Evolutionary conservation across 1,140 invertebrate species (phyloP).

Genomic region (Coboldia fuscipes): DNA sequence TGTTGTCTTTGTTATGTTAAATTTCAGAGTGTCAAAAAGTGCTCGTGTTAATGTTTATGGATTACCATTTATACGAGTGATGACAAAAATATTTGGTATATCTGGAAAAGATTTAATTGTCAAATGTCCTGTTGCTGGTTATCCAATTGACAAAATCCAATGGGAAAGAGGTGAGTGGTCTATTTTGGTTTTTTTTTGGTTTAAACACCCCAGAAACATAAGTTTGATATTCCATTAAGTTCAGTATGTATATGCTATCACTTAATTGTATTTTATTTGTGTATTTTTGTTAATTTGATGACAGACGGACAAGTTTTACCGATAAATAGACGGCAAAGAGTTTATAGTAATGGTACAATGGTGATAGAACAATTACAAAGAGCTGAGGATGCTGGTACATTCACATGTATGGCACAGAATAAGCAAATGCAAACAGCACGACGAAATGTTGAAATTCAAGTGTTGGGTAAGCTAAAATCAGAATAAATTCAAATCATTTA

Average conservation of each 20-base stretch:
- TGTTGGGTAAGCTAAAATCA: conserved; percentile 38
- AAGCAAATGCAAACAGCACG: conserved; percentile 56
- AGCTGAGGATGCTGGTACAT: conserved; percentile 57
- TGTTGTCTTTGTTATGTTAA: not conserved
- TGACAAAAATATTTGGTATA: conserved; percentile 78
- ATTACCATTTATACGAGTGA: conserved; percentile 66
- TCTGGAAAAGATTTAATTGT: conserved; percentile 68
- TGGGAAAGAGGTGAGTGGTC: conserved; percentile 66
- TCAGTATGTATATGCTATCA: not conserved
- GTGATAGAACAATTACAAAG: conserved; percentile 62
- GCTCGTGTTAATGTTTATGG: conserved; percentile 83
- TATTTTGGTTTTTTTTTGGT: not conserved
- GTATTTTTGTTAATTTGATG: conserved; percentile 11
- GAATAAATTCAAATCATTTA: not conserved
- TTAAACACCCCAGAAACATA: not conserved
- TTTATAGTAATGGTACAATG: conserved; percentile 69
- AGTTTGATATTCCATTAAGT: not conserved
- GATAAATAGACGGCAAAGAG: conserved; percentile 65
- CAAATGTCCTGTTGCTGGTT: conserved; percentile 82
- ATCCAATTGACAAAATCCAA: conserved; percentile 67
- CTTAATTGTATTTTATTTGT: conserved; percentile 2
- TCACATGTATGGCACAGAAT: conserved; percentile 75
- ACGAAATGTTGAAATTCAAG: conserved; percentile 63
- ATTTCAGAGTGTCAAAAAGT: conserved; percentile 40
- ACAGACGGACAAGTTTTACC: conserved; percentile 60